Conservation (phyloP, 2,113 vertebrate species). For the Orthonyx spaldingii region DNA sequence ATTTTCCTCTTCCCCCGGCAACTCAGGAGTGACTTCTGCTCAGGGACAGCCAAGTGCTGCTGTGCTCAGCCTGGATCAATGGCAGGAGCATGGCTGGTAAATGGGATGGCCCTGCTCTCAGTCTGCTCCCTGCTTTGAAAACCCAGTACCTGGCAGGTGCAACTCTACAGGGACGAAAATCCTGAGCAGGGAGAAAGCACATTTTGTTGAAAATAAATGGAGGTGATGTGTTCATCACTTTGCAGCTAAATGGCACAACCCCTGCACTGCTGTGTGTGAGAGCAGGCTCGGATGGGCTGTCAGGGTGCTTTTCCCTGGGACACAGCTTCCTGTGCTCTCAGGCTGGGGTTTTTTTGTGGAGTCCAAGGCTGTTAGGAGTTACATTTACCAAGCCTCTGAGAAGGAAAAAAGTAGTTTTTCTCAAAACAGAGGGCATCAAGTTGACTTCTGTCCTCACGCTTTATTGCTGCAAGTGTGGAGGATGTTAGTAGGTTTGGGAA, state of each 20-base stretch:
- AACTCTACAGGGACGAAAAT: not conserved
- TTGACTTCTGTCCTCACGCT: accelerated
- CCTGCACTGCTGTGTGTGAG: not conserved
- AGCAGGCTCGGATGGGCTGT: not conserved
- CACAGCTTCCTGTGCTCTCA: accelerated
- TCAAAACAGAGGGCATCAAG: not conserved
- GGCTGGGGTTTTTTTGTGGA: not conserved
- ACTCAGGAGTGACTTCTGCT: not conserved
- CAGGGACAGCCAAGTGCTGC: not conserved
- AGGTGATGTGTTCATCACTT: not conserved
- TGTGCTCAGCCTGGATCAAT: not conserved
- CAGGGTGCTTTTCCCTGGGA: not conserved
- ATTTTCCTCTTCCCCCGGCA: not conserved
- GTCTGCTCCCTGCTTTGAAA: not conserved
- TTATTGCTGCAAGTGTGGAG: not conserved
- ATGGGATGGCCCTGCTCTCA: not conserved
- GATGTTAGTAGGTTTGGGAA: not conserved
- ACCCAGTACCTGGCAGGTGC: not conserved
- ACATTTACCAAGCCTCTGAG: not conserved
- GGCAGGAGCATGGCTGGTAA: not conserved
- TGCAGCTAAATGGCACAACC: not conserved
- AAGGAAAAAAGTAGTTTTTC: not conserved
- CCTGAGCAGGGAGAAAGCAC: not conserved
- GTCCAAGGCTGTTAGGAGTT: not conserved
- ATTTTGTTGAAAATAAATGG: not conserved